Base-by-base conservation (phyloP, 2,113 vertebrate genomes). In the Halcyon malimbica region DNA sequence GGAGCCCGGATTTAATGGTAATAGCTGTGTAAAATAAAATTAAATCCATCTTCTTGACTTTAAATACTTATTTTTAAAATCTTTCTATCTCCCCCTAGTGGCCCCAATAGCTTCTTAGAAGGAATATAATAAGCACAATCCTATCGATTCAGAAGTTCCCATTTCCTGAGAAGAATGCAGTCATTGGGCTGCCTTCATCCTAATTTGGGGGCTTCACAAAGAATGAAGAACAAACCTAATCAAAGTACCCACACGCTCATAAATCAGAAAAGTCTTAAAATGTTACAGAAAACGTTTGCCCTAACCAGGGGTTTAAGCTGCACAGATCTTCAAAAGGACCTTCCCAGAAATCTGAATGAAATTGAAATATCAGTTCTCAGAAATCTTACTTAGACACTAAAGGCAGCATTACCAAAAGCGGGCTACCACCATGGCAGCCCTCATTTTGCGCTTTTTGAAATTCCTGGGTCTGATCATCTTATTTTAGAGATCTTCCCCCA, bases 11-110 rank as follows among this genome's bases (percentile, higher is more conserved):
- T 80, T 76, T 80, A 64, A 80, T 9, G 85, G 13, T 9, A 67
- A 75, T 7, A 51, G 13, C 24, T 64, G 9, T 64, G 29, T 17
- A 89, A 29, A 94, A 87, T 50, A 88, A 82, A 94, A 92, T 14
- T 19, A 68, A 84, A 81, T 71, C 23, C 18, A 60, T 41, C 6
- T 63, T 87, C 33, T 48, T 54, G 7, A 75, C 48, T 31, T 87
- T 28, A 46, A 92, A 60, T 51, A 56, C 74, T 81, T 39, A 71
- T 46, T 92, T 60, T 42, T 3, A 9, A 79, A 95, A 84, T 41
- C 76, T 96, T 93, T 84, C 25, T 84, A 59, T 69, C 86, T 92
- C 91, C 69, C 95, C 20, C 80, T 93, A 93, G 85, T 48, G 83
- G 88, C 6, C 10, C 39, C 35, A 84, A 68, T 50, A 94, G n/a